These are phyloP conservation scores for Tridacna gigas DNA, from an alignment of 2,888 invertebrate species.

Conservation along the genomic window DNA sequence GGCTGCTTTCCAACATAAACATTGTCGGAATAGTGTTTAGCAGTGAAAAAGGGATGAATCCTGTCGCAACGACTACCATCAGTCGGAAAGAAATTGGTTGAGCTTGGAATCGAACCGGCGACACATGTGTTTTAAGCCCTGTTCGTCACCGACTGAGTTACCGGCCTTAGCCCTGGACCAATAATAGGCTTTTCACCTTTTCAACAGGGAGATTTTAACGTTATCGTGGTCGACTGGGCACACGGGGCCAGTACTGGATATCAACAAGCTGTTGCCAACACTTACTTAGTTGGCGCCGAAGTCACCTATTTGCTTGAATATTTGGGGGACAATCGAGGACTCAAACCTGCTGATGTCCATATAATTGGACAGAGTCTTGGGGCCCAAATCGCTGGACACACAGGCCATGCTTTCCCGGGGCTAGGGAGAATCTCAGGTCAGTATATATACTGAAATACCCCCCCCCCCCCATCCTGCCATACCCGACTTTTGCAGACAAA, in stretches of 20 bases:
- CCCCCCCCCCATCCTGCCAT: too few relatives aligned
- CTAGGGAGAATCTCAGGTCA: constrained; percentile 64
- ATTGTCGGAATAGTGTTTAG: too few relatives aligned
- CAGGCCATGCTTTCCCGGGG: constrained; percentile 40
- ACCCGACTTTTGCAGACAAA: too few relatives aligned
- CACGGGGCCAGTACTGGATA: constrained; percentile 72
- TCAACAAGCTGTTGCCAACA: constrained; percentile 82
- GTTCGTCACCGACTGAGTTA: too few relatives aligned
- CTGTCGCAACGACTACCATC: too few relatives aligned
- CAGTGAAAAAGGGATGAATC: too few relatives aligned
- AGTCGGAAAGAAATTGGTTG: too few relatives aligned
- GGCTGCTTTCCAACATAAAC: too few relatives aligned
- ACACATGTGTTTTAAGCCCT: too few relatives aligned
- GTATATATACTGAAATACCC: background rate
- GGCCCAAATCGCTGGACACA: constrained; percentile 63
- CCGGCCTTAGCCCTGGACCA: too few relatives aligned
- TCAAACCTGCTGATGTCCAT: constrained; percentile 58
- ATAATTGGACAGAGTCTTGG: constrained; percentile 70
- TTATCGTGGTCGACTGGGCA: constrained; percentile 75
- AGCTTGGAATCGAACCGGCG: too few relatives aligned
- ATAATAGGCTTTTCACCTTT: background rate
- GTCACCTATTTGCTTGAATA: constrained; percentile 74
- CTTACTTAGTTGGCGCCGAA: constrained; percentile 82
- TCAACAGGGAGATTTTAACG: constrained; percentile 71
- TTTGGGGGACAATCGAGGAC: constrained; percentile 62